Percentiles rank a stretch among this genome's conserved stretches.
These are phyloP conservation scores for Lathronympha strigana DNA, from an alignment of 2,888 invertebrate genomes.

Conservation along the genomic window DNA sequence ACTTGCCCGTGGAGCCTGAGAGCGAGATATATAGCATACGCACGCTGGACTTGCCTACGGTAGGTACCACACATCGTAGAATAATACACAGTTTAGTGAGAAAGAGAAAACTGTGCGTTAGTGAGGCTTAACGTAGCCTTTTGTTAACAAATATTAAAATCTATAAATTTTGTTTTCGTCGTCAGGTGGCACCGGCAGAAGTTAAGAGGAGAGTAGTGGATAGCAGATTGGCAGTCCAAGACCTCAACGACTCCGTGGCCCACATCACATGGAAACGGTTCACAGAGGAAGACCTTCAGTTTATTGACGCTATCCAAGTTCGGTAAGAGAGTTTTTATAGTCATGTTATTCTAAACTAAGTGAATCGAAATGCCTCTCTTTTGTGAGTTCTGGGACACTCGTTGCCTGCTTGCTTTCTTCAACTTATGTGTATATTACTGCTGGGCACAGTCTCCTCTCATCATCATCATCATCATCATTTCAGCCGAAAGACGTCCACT, in stretches of 20 bases:
- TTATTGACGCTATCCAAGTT: slow-evolving; percentile 94
- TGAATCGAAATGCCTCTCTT: too few relatives aligned
- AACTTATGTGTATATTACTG: too few relatives aligned
- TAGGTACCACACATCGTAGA: slow-evolving; percentile 52
- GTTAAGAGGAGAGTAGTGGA: slow-evolving; percentile 85
- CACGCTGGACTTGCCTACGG: slow-evolving; percentile 83
- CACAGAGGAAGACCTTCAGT: slow-evolving; percentile 90
- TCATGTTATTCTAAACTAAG: not conserved
- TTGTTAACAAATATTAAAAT: not conserved
- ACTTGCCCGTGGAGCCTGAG: slow-evolving; percentile 90
- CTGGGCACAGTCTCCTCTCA: too few relatives aligned
- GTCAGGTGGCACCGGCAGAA: slow-evolving; percentile 58
- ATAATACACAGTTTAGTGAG: too few relatives aligned
- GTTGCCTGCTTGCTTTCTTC: too few relatives aligned
- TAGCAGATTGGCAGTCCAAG: slow-evolving; percentile 88
- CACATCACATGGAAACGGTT: slow-evolving; percentile 93
- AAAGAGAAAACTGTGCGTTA: too few relatives aligned
- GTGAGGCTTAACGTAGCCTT: too few relatives aligned
- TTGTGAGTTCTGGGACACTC: too few relatives aligned
- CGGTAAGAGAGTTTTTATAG: slow-evolving; percentile 56
- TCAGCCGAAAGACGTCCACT: too few relatives aligned
- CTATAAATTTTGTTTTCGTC: not conserved
- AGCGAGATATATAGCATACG: slow-evolving; percentile 90
- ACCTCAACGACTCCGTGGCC: slow-evolving; percentile 91
- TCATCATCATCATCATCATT: too few relatives aligned